Evolutionary conservation across 2,797 vertebrate species (phyloP), one percentile per base, ranked within the genome.

Genomic region (Enteromius paludinosus): DNA sequence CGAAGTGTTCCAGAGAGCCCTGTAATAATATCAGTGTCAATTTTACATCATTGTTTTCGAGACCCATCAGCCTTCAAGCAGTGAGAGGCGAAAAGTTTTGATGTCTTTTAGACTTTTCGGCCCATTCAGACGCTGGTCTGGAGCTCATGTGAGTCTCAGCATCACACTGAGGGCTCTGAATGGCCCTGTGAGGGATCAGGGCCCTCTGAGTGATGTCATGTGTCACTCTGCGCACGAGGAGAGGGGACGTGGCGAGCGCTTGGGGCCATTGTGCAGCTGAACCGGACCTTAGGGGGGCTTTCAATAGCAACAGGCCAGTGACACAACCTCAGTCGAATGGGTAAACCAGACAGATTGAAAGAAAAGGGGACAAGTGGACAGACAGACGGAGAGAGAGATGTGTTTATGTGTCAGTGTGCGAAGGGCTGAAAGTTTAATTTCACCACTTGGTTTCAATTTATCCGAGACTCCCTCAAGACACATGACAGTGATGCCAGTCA

Each of bases 381-480:
- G 43, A 82, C 45, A 79, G 59, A 78, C 28, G 49, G 78, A 56
- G 72, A 72, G 59, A 87, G 82, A 79, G 47, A 69, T 69, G 77
- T 83, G 80, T 75, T 87, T 79, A 72, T 86, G 75, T 87, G 79
- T 86, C 84, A 79, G 85, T 65, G 70, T 82, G 70, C 30, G 65
- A 54, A 82, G 83, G 65, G 54, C 18, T 79, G 64, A 87, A 84
- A 66, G 71, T 84, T 83, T 84, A 79, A 80, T 87, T 84, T 81
- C 71, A 82, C 65, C 75, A 82, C 71, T 87, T 65, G 79, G 79
- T 82, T 86, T 87, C 59, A 84, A 76, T 82, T 86, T 77, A 83
- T 23, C 83, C 68, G 41, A 86, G 84, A 86, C 76, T 84, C 82
- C 83, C 84, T 84, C 59, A 84, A 85, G 85, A 80, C 84, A 82